These are phyloP conservation scores for Zygogramma bicolorata DNA, from an alignment of 2,888 invertebrate species.

Conservation along the genomic window DNA sequence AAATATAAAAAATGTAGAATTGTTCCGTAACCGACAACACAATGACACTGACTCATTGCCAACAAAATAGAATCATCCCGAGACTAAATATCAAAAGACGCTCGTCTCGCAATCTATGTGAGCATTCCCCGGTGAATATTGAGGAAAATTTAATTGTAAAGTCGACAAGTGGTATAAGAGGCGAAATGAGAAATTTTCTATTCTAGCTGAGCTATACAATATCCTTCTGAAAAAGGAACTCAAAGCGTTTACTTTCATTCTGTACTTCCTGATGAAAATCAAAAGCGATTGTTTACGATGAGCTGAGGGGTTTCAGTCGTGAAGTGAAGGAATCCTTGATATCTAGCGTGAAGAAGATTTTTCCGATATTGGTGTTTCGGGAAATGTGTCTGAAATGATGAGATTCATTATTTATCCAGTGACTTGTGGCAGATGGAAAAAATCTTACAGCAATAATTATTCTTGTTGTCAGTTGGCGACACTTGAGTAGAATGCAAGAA, in stretches of 20 bases:
- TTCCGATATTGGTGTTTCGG: too few relatives aligned
- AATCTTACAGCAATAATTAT: too few relatives aligned
- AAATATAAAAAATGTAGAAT: too few relatives aligned
- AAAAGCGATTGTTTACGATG: background rate
- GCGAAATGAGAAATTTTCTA: slow-evolving; percentile 36
- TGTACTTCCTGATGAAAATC: background rate
- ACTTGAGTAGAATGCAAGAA: too few relatives aligned
- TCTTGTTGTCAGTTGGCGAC: too few relatives aligned
- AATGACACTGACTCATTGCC: background rate
- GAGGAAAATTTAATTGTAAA: slow-evolving; percentile 44
- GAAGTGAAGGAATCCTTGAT: too few relatives aligned
- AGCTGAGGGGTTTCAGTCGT: background rate
- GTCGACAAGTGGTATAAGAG: slow-evolving; percentile 41
- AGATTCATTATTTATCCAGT: too few relatives aligned
- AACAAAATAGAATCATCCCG: background rate
- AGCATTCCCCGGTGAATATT: slow-evolving; percentile 27
- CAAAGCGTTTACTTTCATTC: background rate
- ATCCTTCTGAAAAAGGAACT: background rate
- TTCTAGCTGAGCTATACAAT: slow-evolving; percentile 8
- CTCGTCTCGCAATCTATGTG: background rate
- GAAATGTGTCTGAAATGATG: too few relatives aligned
- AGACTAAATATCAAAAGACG: background rate
- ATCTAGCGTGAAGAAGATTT: too few relatives aligned
- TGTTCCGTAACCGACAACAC: too few relatives aligned
- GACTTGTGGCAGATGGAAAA: too few relatives aligned